Conservation (phyloP, 2,113 vertebrate genomes). For the Amphiprion ocellaris region DNA sequence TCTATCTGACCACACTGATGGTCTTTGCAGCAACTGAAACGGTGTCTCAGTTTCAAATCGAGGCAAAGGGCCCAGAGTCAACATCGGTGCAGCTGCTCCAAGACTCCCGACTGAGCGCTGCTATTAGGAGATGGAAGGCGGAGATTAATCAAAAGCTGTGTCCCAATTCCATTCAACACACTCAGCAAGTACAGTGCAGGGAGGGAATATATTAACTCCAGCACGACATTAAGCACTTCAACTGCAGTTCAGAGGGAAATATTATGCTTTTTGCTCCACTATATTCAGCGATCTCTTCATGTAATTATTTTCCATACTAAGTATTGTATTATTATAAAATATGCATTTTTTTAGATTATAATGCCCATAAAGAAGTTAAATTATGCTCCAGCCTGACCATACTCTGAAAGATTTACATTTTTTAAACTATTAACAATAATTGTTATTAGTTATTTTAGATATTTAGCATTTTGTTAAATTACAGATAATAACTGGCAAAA, state of each 20-base stretch:
- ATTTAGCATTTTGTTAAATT: too few relatives aligned
- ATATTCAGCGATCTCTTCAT: too few relatives aligned
- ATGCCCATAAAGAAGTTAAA: too few relatives aligned
- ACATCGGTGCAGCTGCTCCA: slow-evolving; percentile 46
- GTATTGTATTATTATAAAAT: too few relatives aligned
- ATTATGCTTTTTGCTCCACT: too few relatives aligned
- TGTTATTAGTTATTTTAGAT: too few relatives aligned
- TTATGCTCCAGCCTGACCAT: too few relatives aligned
- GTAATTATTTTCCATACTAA: too few relatives aligned
- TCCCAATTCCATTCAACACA: slow-evolving; percentile 21
- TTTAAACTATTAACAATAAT: too few relatives aligned
- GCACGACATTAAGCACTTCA: background rate
- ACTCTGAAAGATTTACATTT: too few relatives aligned
- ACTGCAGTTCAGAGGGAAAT: background rate
- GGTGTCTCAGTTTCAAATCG: slow-evolving; percentile 9
- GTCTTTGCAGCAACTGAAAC: slow-evolving; percentile 45
- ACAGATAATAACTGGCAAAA: too few relatives aligned
- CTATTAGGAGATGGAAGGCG: slow-evolving; percentile 19
- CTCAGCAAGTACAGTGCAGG: background rate
- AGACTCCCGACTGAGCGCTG: slow-evolving; percentile 3
- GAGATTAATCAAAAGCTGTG: slow-evolving; percentile 41
- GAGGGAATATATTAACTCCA: background rate
- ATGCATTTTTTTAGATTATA: too few relatives aligned
- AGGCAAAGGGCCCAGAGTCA: slow-evolving; percentile 25
- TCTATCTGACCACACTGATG: background rate